phyloP scores from a whole-genome alignment of 2,888 invertebrate genomes.

The Torymus texanus region DNA sequence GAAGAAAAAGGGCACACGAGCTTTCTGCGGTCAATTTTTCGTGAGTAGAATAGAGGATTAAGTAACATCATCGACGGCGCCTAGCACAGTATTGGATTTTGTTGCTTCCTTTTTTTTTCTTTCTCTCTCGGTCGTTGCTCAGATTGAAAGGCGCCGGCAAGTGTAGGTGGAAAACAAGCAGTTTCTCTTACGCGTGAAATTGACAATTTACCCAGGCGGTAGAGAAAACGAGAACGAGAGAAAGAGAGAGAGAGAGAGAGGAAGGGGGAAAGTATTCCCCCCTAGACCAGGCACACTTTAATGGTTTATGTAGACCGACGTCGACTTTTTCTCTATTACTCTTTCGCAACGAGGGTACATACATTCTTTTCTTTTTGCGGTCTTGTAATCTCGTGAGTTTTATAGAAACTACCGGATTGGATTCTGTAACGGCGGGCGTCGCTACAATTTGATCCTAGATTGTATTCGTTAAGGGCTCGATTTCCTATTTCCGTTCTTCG shows the following conservation, averaged over 20 bases:
- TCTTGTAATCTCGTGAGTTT: conserved; percentile 18
- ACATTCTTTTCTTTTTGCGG: background rate
- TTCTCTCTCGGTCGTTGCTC: background rate
- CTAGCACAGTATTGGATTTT: background rate
- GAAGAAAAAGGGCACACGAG: background rate
- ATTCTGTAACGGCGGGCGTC: background rate
- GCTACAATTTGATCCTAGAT: conserved; percentile 17
- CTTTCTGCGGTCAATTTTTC: conserved; percentile 3
- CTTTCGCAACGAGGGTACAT: background rate
- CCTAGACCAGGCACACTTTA: background rate
- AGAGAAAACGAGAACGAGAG: background rate
- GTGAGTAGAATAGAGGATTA: background rate
- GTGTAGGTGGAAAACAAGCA: conserved; percentile 12
- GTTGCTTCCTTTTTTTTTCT: background rate
- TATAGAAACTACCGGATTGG: conserved; percentile 24
- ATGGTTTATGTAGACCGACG: conserved; percentile 18
- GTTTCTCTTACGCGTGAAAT: conserved; percentile 33
- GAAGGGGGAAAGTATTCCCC: background rate
- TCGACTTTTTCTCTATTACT: background rate
- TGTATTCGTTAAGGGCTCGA: conserved; percentile 12
- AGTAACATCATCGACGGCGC: conserved; percentile 13
- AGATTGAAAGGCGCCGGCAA: conserved; percentile 6
- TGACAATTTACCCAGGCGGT: conserved; percentile 8
- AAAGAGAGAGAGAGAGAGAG: conserved; percentile 4
- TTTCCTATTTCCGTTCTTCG: background rate